These are phyloP conservation scores for Sminthopsis crassicaudata DNA, from an alignment of 2,113 vertebrate species.

Conservation along the genomic window DNA sequence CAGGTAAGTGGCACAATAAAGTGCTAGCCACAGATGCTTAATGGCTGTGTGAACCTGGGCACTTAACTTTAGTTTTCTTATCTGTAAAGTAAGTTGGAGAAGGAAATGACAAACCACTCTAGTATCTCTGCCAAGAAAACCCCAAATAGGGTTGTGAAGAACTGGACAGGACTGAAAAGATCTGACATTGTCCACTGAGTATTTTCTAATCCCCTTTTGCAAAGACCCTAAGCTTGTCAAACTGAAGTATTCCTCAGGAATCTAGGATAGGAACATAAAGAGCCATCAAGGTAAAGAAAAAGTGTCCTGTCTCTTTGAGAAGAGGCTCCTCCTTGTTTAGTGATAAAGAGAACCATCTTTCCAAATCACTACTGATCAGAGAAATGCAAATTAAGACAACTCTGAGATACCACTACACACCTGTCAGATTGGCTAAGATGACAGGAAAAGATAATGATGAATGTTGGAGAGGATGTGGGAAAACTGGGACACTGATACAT, in stretches of 20 bases:
- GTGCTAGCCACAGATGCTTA: background rate
- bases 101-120: background rate
- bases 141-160: background rate
- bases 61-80: background rate
- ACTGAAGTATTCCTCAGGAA: background rate
- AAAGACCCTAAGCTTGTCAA: background rate
- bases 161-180: background rate
- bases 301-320: background rate
- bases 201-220: background rate
- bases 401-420: too few relatives aligned
- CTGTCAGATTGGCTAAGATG: too few relatives aligned
- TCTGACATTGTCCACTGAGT: background rate
- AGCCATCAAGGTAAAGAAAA: background rate
- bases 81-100: background rate
- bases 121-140: background rate
- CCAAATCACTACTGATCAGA: too few relatives aligned
- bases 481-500: too few relatives aligned
- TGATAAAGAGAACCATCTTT: too few relatives aligned
- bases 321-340: conserved; percentile 12
- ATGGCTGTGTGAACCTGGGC: background rate
- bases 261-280: background rate
- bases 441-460: too few relatives aligned
- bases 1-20: too few relatives aligned
- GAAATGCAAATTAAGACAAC: too few relatives aligned
- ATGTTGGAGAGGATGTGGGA: too few relatives aligned